Evolutionary conservation across 1,140 invertebrate genomes (phyloP), one percentile per base, ranked within the genome.

Genomic region (Neodiprion pinetum): DNA sequence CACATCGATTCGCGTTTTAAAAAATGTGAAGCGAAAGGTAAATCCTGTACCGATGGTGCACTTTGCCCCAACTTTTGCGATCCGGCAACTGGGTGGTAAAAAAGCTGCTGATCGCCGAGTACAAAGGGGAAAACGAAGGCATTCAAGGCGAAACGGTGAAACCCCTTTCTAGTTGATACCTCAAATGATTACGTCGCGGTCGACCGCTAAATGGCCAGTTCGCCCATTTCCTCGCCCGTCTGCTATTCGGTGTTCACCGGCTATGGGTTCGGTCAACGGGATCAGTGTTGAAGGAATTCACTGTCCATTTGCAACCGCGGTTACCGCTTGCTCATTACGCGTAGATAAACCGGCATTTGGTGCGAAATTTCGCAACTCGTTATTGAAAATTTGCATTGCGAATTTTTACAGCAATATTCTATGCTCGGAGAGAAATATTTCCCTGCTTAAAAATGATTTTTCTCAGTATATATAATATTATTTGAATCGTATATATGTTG

Each of bases 171-270:
- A 12, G 5, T 61, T 80, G 74, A 47, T 70, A 83, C 85, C 85
- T 78, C 86, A 86, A 86, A 87, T 86, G 85, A 87, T 87, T 87
- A 86, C 84, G 84, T 81, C 85, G 85, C 80, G 85, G 85, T 78
- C 77, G 78, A 82, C 82, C 82, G 78, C 86, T 87, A 86, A 87
- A 83, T 85, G 82, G 83, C 81, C 82, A 81, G 77, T 80, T 75
- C 80, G 76, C 81, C 77, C 79, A 21, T 50, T 61, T 61, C 21
- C 70, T 14, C 7, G 48, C 4, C 70, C 5, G 48, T n/a, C 3
- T 17, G 48, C 21, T 61, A 9, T 61, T 61, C 53, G 8, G 53
- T 11, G 53, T 11, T 40, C 28, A 40, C 11, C n/a, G 53, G 53
- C 53, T 61, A n/a, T n/a, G 53, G 2, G n/a, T 61, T n/a, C 2